Base-by-base conservation (phyloP, 2,797 vertebrate species). In the Poecile montanus region DNA sequence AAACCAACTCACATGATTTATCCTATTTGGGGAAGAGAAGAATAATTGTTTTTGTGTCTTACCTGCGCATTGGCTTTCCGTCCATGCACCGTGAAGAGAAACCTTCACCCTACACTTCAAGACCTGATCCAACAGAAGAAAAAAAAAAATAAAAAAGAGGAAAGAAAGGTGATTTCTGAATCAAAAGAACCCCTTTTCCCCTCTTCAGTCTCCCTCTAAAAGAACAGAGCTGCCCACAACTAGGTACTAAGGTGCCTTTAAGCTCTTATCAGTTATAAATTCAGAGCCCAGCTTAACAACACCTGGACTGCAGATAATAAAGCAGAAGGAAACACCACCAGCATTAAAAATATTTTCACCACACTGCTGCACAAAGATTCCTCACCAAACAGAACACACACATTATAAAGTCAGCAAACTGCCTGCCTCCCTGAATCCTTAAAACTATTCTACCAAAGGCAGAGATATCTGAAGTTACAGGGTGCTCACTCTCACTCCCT, bases 21-120 rank as follows among this genome's bases (percentile, higher is more conserved):
- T 29, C 29, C 16, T 29, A 7, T 4, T 34, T 90, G 74, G 27
- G 6, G 57, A 71, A 86, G 19, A 85, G 42, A 32, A 61, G 36
- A 51, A 84, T 50, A 75, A 63, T 20, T 34, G 38, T 3, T 88
- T 85, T 51, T 29, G 22, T 11, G 25, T 57, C 97, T 96, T 98
- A 99, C 99, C 99, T 99, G 98, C 99, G 99, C 99, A 99, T 99
- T 98, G 98, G 99, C 97, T 99, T 99, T 98, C 98, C 97, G 97
- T 99, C 99, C 98, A 99, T 99, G 98, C 98, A 99, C 98, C 95
- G 98, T 98, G 97, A 98, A 98, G 95, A 97, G 97, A 98, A 98
- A 93, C 95, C 97, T 97, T 97, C 97, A 97, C 91, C 63, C 91
- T 91, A 94, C 32, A 44, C 90, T 97, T 97, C 94, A 97, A 92